A percentile compares a stretch with the other conserved stretches of the same genome.
phyloP scores from a whole-genome alignment of 2,113 vertebrate species.

The Misgurnus anguillicaudatus region DNA sequence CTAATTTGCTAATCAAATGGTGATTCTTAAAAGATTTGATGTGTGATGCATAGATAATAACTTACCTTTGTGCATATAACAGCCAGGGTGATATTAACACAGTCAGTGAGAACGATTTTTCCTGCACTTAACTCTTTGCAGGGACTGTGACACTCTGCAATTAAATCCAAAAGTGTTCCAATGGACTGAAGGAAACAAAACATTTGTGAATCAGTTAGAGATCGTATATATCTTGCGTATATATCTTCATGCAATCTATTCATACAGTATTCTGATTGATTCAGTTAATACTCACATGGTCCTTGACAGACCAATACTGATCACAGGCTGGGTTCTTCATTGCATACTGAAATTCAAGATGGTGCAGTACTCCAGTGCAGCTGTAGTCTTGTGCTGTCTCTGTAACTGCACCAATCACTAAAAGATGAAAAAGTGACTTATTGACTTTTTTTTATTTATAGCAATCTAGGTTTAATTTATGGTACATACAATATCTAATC shows the following conservation, averaged over 20 bases:
- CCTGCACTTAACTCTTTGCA: constrained; percentile 25
- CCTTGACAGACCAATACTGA: not conserved
- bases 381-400: not conserved
- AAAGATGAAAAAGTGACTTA: not conserved
- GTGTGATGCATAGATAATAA: not conserved
- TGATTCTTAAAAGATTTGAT: not conserved
- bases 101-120: constrained; percentile 34
- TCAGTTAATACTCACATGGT: constrained; percentile 28
- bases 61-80: constrained; percentile 41
- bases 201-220: not conserved
- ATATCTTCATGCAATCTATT: not conserved
- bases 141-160: not conserved
- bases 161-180: fast-evolving
- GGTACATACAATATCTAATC: too few species aligned
- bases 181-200: constrained; percentile 47
- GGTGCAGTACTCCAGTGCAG: not conserved
- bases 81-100: constrained; percentile 6
- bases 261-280: not conserved
- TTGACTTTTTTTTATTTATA: not conserved
- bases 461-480: too few species aligned
- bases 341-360: not conserved
- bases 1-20: not conserved
- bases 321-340: not conserved
- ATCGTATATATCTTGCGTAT: not conserved
- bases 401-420: constrained; percentile 10